Base-by-base conservation (phyloP, 2,888 invertebrate species). In the Athetis lepigone region DNA sequence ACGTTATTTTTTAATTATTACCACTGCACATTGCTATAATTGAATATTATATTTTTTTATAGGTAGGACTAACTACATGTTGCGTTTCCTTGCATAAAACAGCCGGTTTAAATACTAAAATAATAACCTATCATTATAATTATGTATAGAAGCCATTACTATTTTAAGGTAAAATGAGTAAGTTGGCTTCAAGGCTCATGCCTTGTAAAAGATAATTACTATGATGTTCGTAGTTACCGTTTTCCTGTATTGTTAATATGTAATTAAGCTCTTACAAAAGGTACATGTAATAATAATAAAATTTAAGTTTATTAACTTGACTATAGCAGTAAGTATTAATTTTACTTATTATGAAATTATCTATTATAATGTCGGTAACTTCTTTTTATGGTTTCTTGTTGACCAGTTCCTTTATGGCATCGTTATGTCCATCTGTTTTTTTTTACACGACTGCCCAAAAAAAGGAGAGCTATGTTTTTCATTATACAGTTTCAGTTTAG, bases 101-200 rank as follows among this genome's bases (percentile, higher is more conserved):
- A 5, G 4, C 8, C 19, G 33, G 4, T 29, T 64, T 33, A 21
- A 50, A 50, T 0, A 50, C 50, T 37, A 29, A 39, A 43, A 39
- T 72, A 19, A 72, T 49, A 16, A 13, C 25, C 13, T 37, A 33
- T 49, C 43, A 55, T 54, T 54, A 33, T 49, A 49, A 55, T 54
- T 54, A 45, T 19, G 4, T 9, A n/a, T n/a, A 33, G 1, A 3
- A 18, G 7, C n/a, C 5, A 21, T n/a, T 45, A 33, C 18, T 39
- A 43, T 55, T 68, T 37, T 23, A 45, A 49, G 19, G 29, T 36
- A 9, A 49, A 62, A 49, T 45, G 18, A 54, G 13, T 27, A 11
- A 45, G 43, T 27, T 52, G 8, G 42, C 29, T 29, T 21, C 8
- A n/a, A n/a, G n/a, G n/a, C n/a, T n/a, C n/a, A 4, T 29, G 36